Evolutionary conservation across 2,888 invertebrate genomes (phyloP).

Genomic region (Brenthis ino): DNA sequence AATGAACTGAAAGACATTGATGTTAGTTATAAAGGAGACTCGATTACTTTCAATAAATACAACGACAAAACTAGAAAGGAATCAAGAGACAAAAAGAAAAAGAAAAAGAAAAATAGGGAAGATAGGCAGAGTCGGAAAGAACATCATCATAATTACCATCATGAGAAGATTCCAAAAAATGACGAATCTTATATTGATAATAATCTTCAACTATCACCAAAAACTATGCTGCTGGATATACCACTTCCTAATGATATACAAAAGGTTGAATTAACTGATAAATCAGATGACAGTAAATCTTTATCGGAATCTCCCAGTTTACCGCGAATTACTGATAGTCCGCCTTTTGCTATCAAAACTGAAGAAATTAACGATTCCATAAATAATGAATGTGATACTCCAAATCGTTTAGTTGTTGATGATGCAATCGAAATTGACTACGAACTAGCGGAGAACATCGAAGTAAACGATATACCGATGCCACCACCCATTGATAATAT

Average conservation of each 20-base stretch:
- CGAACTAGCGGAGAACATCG: conserved; percentile 57
- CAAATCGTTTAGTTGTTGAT: conserved; percentile 46
- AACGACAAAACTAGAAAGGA: conserved; percentile 78
- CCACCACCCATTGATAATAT: conserved; percentile 62
- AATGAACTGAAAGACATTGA: conserved; percentile 81
- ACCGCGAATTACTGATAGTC: conserved; percentile 85
- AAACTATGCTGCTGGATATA: conserved; percentile 65
- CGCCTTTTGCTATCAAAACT: conserved; percentile 63
- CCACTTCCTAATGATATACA: conserved; percentile 65
- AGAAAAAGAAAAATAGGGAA: conserved; percentile 91
- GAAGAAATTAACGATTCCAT: conserved; percentile 50
- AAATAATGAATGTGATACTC: conserved; percentile 40
- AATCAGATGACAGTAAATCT: conserved; percentile 60
- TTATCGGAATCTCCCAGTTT: conserved; percentile 82
- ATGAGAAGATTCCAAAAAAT: conserved; percentile 71
- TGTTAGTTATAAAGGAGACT: conserved; percentile 35
- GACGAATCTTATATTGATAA: conserved; percentile 49
- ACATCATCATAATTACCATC: conserved; percentile 85
- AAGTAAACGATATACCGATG: conserved; percentile 71
- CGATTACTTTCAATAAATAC: conserved; percentile 40
- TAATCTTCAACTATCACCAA: conserved; percentile 54
- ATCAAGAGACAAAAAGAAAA: conserved; percentile 90
- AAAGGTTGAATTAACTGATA: conserved; percentile 51
- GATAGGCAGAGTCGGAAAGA: conserved; percentile 87
- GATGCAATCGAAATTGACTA: conserved; percentile 52